Percentiles rank a stretch among this genome's conserved stretches.
Conservation (phyloP, 1,140 invertebrate species). For the Brachionus plicatilis region DNA sequence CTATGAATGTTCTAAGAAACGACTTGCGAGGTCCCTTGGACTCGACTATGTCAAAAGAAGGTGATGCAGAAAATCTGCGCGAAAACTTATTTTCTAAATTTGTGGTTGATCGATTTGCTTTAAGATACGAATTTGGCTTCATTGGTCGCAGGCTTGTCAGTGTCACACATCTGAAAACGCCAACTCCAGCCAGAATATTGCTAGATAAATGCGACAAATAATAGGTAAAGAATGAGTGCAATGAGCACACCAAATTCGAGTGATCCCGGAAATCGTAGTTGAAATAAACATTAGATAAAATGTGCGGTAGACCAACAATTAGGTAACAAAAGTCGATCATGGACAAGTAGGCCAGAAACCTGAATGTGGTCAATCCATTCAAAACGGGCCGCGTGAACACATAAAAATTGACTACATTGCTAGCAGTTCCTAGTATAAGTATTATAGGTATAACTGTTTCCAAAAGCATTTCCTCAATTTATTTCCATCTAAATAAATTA, state of each 20-base stretch:
- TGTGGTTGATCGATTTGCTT: neutral
- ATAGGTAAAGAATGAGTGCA: slow-evolving; percentile 36
- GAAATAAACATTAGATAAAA: slow-evolving; percentile 7
- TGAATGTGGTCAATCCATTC: slow-evolving; percentile 9
- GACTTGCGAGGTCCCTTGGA: neutral
- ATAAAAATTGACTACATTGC: slow-evolving; percentile 15
- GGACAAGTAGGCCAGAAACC: slow-evolving; percentile 38
- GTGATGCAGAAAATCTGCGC: neutral
- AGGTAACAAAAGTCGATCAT: slow-evolving; percentile 22
- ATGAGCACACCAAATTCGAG: slow-evolving; percentile 2
- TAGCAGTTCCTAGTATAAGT: neutral
- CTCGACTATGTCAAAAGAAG: neutral
- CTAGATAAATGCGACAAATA: slow-evolving; percentile 37
- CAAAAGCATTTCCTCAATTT: slow-evolving; percentile 15
- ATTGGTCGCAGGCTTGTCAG: neutral
- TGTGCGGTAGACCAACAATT: neutral
- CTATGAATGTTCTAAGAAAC: neutral
- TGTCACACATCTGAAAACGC: slow-evolving; percentile 36
- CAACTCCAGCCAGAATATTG: slow-evolving; percentile 17
- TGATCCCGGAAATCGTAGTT: slow-evolving; percentile 19
- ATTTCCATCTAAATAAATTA: slow-evolving; percentile 7
- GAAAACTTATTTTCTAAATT: neutral
- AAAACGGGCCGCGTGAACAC: slow-evolving; percentile 5
- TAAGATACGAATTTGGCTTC: neutral
- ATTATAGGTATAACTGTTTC: neutral